A percentile compares a stretch with the other conserved stretches of the same genome.
Evolutionary conservation across 2,797 vertebrate genomes (phyloP).

Genomic region (Ambastaia sidthimunki): DNA sequence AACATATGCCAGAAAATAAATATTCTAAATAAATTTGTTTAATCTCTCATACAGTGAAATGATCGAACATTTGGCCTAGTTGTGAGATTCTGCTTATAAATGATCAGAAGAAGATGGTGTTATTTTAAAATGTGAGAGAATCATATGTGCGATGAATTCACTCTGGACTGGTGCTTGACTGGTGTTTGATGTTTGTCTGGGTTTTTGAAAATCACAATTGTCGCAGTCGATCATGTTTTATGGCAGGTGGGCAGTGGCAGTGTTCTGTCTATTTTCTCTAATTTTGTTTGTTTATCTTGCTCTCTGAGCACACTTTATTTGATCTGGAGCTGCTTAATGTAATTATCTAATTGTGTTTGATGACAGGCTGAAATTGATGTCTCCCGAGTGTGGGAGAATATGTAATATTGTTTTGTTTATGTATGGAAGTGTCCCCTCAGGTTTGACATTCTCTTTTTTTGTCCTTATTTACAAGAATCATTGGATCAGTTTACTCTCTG

Average conservation of each 20-base stretch:
- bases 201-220: too few species aligned
- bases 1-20: too few species aligned
- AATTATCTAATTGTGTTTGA: slow-evolving; percentile 42
- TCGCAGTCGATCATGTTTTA: too few species aligned
- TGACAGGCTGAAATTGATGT: slow-evolving; percentile 28
- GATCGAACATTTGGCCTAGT: too few species aligned
- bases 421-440: slow-evolving; percentile 33
- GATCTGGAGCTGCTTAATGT: slow-evolving; percentile 39
- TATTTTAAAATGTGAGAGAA: too few species aligned
- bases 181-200: too few species aligned
- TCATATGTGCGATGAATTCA: too few species aligned
- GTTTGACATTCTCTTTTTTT: slow-evolving; percentile 28
- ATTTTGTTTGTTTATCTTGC: slow-evolving; percentile 3
- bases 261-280: not conserved
- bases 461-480: slow-evolving; percentile 24
- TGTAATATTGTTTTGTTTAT: slow-evolving; percentile 26
- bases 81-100: too few species aligned
- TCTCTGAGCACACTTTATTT: slow-evolving; percentile 40
- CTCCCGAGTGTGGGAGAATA: slow-evolving; percentile 20
- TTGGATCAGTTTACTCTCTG: not conserved
- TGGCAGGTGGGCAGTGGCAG: not conserved
- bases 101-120: too few species aligned
- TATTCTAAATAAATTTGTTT: too few species aligned
- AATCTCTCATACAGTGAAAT: too few species aligned
- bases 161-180: too few species aligned